Evolutionary conservation across 2,888 invertebrate genomes (phyloP).

Genomic region (Ommatoiulus sabulosus): DNA sequence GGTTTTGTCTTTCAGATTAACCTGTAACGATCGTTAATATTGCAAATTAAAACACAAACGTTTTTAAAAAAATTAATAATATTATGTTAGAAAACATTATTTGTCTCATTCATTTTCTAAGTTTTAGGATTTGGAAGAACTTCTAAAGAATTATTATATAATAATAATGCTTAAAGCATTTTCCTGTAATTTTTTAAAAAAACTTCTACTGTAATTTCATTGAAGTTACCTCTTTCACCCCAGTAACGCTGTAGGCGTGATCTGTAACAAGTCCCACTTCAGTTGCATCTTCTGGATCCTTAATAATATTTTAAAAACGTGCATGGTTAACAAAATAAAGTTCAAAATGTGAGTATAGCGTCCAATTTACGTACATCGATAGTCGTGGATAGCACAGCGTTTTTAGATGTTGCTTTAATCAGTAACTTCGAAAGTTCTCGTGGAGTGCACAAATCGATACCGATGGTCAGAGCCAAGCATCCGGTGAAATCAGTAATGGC

Average conservation of each 20-base stretch:
- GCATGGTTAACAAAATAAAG: too few relatives aligned
- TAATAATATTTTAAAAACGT: background rate
- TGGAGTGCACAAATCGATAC: slow-evolving; percentile 85
- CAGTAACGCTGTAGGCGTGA: slow-evolving; percentile 93
- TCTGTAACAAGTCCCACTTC: slow-evolving; percentile 86
- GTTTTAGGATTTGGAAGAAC: too few relatives aligned
- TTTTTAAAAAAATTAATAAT: background rate
- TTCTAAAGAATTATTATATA: background rate
- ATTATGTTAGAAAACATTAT: too few relatives aligned
- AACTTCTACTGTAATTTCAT: background rate
- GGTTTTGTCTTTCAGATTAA: background rate
- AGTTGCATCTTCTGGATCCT: background rate
- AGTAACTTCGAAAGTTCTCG: slow-evolving; percentile 88
- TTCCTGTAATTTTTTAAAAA: too few relatives aligned
- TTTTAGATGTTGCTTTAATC: too few relatives aligned
- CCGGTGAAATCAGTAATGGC: slow-evolving; percentile 99
- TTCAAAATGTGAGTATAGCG: too few relatives aligned
- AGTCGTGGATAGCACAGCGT: too few relatives aligned
- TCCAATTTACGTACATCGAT: too few relatives aligned
- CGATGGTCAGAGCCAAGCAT: slow-evolving; percentile 93
- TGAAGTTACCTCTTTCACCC: slow-evolving; percentile 75
- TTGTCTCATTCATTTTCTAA: too few relatives aligned
- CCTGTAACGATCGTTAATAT: background rate
- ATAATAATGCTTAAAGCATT: too few relatives aligned
- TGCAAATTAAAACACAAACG: background rate